Percentiles rank a stretch among this genome's conserved stretches.
Evolutionary conservation across 2,797 vertebrate species (phyloP).

Genomic region (Clarias laeviceps): DNA sequence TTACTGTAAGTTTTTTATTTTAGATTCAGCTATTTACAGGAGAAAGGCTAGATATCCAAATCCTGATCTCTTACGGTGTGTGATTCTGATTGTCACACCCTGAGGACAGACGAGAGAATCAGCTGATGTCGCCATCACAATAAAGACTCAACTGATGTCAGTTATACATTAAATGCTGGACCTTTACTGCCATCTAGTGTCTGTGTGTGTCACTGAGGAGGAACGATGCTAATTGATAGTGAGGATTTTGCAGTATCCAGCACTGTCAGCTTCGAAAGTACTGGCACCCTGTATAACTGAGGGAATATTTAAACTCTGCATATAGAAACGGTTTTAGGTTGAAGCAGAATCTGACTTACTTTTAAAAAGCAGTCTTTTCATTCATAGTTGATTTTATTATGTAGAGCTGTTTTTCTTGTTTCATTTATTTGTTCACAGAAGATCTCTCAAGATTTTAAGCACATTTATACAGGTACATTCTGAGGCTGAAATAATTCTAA

Average conservation of each 20-base stretch:
- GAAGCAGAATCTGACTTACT: no score
- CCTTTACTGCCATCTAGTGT: conserved; percentile 21
- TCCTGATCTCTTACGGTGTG: no score
- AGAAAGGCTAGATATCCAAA: no score
- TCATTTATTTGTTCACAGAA: not conserved
- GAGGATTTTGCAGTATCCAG: no score
- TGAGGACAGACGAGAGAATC: not conserved
- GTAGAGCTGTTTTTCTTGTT: not conserved
- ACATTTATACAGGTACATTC: not conserved
- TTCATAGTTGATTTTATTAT: not conserved
- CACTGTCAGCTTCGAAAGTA: no score
- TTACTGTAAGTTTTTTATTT: no score
- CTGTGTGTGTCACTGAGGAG: not conserved
- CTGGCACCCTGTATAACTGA: no score
- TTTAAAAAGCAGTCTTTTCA: not conserved
- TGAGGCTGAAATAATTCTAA: not conserved
- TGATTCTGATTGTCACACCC: no score
- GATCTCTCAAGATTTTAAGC: not conserved
- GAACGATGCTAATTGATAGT: no score
- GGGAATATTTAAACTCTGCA: no score
- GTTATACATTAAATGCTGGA: not conserved
- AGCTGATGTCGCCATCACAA: not conserved
- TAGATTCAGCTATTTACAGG: no score
- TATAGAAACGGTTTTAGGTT: no score
- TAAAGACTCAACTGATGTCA: not conserved